Conservation (phyloP, 2,797 vertebrate species). For the Siniperca undulata region DNA sequence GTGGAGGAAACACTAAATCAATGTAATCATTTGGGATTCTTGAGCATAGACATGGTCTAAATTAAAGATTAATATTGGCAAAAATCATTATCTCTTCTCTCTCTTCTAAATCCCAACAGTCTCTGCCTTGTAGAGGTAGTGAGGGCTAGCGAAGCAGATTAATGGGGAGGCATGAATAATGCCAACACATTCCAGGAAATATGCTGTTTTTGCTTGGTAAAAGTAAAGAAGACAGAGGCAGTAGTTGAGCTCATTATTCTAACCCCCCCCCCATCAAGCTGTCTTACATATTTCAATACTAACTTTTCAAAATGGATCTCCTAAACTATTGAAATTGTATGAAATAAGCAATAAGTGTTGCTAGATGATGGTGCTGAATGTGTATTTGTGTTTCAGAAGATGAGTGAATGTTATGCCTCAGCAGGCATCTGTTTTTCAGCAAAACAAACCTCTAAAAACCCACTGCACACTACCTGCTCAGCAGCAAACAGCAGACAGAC, state of each 20-base stretch:
- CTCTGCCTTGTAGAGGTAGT: conserved; percentile 21
- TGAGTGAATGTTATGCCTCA: conserved; percentile 1
- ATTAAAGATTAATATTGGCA: conserved; percentile 36
- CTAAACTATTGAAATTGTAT: conserved; percentile 16
- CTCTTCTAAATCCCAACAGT: conserved; percentile 21
- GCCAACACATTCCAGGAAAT: conserved; percentile 8
- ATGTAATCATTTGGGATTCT: conserved; percentile 24
- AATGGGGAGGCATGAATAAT: conserved; percentile 28
- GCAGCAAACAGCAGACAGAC: neutral
- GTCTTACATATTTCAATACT: conserved; percentile 26
- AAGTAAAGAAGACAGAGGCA: conserved; percentile 23
- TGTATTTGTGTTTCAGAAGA: conserved; percentile 23
- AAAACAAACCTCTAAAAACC: neutral
- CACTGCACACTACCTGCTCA: neutral
- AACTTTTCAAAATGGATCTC: conserved; percentile 19
- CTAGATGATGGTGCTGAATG: conserved; percentile 34
- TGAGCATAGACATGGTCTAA: conserved; percentile 8
- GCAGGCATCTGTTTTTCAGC: neutral
- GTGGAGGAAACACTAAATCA: neutral
- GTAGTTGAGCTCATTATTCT: conserved; percentile 45
- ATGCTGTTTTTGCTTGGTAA: neutral
- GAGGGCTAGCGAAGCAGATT: conserved; percentile 14
- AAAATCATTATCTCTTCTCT: conserved; percentile 22
- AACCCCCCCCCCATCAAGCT: neutral
- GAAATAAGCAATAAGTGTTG: conserved; percentile 14